Evolutionary conservation across 2,797 vertebrate species (phyloP).

Genomic region (Ctenochaetus hawaiiensis): DNA sequence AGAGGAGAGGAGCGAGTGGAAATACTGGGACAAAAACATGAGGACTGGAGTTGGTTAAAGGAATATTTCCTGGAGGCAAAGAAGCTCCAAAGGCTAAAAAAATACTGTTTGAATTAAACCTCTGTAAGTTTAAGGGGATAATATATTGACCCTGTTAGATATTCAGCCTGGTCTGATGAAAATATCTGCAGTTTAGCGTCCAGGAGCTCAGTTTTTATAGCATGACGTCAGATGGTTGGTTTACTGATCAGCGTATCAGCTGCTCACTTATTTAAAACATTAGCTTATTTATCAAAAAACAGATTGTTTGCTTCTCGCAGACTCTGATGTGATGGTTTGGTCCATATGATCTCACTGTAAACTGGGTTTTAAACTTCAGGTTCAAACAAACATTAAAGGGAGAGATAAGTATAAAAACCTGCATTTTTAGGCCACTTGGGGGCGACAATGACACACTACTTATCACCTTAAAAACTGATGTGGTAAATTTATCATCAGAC

Average conservation of each 20-base stretch:
- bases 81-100: constrained; percentile 6
- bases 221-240: background rate
- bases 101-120: constrained; percentile 20
- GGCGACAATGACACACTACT: background rate
- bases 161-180: background rate
- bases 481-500: background rate
- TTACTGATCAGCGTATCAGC: background rate
- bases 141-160: background rate
- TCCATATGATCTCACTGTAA: background rate
- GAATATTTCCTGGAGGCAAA: constrained; percentile 13
- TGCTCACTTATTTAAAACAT: background rate
- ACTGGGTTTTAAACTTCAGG: too few relatives aligned
- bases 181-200: background rate
- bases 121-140: background rate
- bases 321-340: background rate
- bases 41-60: constrained; percentile 17
- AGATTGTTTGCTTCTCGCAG: too few relatives aligned
- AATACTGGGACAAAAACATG: background rate
- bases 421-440: background rate
- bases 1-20: background rate
- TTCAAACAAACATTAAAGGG: too few relatives aligned
- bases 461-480: background rate
- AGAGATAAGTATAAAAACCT: background rate
- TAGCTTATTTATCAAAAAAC: background rate
- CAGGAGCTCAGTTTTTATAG: background rate